Percentiles rank a stretch among this genome's conserved stretches.
These are phyloP conservation scores for Prunella fulvescens DNA, from an alignment of 2,113 vertebrate genomes.

Conservation along the genomic window DNA sequence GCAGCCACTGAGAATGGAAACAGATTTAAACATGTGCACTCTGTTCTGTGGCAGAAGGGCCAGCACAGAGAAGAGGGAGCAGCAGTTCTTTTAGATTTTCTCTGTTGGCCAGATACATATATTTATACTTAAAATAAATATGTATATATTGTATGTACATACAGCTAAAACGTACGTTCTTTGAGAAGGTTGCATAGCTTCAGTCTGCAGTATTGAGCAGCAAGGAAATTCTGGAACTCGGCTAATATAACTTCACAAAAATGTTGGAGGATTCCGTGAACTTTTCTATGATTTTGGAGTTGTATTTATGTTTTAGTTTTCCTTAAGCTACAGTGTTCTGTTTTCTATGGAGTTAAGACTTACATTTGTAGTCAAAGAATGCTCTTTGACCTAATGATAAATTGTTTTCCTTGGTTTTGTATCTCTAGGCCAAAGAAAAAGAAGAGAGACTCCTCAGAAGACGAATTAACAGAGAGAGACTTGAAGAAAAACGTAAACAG, in stretches of 20 bases:
- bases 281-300: background rate
- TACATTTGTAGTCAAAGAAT: background rate
- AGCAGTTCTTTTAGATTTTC: background rate
- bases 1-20: background rate
- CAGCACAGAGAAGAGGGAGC: background rate
- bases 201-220: background rate
- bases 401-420: background rate
- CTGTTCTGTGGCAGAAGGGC: background rate
- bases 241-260: background rate
- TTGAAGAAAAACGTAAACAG: constrained; percentile 94
- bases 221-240: background rate
- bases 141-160: background rate
- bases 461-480: constrained; percentile 90
- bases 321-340: background rate
- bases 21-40: background rate
- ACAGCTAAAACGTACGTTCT: accelerated
- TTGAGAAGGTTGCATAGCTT: background rate
- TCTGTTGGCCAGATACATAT: background rate
- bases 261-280: background rate
- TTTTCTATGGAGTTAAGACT: background rate
- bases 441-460: constrained; percentile 93
- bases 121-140: background rate
- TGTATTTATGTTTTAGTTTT: background rate
- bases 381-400: background rate
- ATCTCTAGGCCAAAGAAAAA: constrained; percentile 92